Conservation (phyloP, 2,888 invertebrate species). For the Masnerella sp. region DNA sequence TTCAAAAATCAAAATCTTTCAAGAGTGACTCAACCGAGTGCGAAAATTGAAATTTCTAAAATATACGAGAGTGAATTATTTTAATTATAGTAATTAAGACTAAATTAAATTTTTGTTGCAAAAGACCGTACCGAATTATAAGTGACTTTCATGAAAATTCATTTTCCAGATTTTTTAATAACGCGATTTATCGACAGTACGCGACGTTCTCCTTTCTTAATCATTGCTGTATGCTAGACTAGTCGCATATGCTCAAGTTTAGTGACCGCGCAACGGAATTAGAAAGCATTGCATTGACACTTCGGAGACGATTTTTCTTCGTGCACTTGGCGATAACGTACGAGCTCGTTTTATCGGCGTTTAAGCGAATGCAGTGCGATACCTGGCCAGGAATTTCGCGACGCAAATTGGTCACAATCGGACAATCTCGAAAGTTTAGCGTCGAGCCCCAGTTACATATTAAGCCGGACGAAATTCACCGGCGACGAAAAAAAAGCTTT, state of each 20-base stretch:
- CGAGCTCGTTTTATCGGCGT: constrained; percentile 36
- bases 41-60: too few species aligned
- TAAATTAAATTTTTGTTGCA: too few species aligned
- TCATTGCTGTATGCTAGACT: constrained; percentile 22
- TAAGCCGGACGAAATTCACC: neutral
- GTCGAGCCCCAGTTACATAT: constrained; percentile 8
- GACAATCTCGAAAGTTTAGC: constrained; percentile 25
- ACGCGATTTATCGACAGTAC: constrained; percentile 7
- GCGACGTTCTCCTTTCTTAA: constrained; percentile 5
- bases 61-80: too few species aligned
- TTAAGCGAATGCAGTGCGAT: constrained; percentile 20
- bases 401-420: constrained; percentile 25
- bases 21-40: too few species aligned
- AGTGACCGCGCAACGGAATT: constrained; percentile 60
- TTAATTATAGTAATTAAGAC: too few species aligned
- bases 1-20: too few species aligned
- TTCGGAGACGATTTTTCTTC: constrained; percentile 57
- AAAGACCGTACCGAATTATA: too few species aligned
- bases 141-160: too few species aligned
- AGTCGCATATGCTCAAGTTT: constrained; percentile 53
- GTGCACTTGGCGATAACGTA: constrained; percentile 45
- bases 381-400: constrained; percentile 16
- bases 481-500: neutral
- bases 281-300: constrained; percentile 61
- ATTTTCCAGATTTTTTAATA: too few species aligned